These are phyloP conservation scores for Ditylenchus dipsaci DNA, from an alignment of 1,140 invertebrate species.

Conservation along the genomic window DNA sequence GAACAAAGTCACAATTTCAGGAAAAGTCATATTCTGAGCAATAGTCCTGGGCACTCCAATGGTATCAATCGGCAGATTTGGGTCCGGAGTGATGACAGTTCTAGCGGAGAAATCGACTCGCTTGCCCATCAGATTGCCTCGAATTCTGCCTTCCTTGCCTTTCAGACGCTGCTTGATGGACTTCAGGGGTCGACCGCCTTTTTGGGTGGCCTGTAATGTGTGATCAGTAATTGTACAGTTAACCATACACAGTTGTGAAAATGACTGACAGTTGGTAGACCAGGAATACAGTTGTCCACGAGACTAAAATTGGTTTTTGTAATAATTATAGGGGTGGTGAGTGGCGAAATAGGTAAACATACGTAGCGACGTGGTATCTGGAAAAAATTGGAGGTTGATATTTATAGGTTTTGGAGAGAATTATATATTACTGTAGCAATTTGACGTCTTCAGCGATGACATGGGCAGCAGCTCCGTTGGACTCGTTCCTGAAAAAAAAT, in stretches of 20 bases:
- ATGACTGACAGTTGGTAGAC: constrained; percentile 72
- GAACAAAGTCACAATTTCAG: constrained; percentile 97
- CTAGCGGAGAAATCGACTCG: constrained; percentile 98
- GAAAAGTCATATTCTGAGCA: constrained; percentile 97
- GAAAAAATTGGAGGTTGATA: too few relatives aligned
- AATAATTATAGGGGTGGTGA: too few relatives aligned
- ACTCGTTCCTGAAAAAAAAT: constrained; percentile 78
- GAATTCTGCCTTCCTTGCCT: constrained; percentile 90
- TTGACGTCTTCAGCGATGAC: constrained; percentile 93
- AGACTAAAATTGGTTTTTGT: constrained; percentile 59
- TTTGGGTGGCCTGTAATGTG: constrained; percentile 79
- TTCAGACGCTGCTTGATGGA: constrained; percentile 78
- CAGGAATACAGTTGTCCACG: constrained; percentile 97
- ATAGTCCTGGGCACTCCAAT: constrained; percentile 96
- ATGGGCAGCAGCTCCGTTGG: constrained; percentile 89
- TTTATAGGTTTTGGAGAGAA: too few relatives aligned
- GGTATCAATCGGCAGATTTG: constrained; percentile 94
- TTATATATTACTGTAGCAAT: constrained; percentile 75
- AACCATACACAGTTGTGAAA: not conserved
- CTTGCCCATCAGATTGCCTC: constrained; percentile 99
- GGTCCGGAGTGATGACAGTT: constrained; percentile 98
- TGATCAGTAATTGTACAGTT: not conserved
- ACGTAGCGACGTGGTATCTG: constrained; percentile 81
- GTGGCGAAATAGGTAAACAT: too few relatives aligned
- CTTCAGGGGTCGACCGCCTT: constrained; percentile 95